Evolutionary conservation across 2,888 invertebrate genomes (phyloP), one percentile per base, ranked within the genome.

Genomic region (Pyrrhia umbra): DNA sequence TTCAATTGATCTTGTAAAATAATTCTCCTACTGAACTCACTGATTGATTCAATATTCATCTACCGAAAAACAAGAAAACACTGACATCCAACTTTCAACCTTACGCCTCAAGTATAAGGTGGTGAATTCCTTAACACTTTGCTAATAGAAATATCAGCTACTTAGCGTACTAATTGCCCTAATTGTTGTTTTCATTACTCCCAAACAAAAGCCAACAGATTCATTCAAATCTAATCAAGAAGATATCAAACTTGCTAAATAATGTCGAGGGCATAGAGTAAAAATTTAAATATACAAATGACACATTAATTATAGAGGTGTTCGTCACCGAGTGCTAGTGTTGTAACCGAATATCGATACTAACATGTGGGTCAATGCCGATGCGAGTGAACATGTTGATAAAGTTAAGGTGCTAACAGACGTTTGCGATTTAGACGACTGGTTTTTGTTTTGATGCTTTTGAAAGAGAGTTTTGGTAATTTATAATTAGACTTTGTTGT

Each of bases 321-420:
- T 77, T 85, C 89, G 89, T 89, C 90, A 87, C 85, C 80, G 75
- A 81, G 51, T 89, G 50, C 42, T 73, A 75, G 54, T 75, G 90
- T 87, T 86, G 92, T 87, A 92, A 92, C 89, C 86, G 78, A 90
- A 89, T 91, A 92, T 92, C 90, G 89, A 91, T 90, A 85, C 84
- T 27, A 5, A 66, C 66, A 90, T 82, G 81, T 90, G 83, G 93
- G 93, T 88, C 93, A 93, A 90, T 92, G 93, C 86, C 92, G 34
- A 34, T 34, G 59, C 16, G 51, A 54, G 50, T 43, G 42, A 42
- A 39, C 66, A 66, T 40, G 57, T 67, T 71, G 64, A 61, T 76
- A 60, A 85, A 77, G 60, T 76, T 50, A 71, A 72, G 71, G 46
- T 6, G 51, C 21, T 46, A 39, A 34, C 42, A 70, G 45, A 72